Percentiles rank a stretch among this genome's conserved stretches.
Conservation (phyloP, 2,113 vertebrate species). For the Pogonocichla stellata region DNA sequence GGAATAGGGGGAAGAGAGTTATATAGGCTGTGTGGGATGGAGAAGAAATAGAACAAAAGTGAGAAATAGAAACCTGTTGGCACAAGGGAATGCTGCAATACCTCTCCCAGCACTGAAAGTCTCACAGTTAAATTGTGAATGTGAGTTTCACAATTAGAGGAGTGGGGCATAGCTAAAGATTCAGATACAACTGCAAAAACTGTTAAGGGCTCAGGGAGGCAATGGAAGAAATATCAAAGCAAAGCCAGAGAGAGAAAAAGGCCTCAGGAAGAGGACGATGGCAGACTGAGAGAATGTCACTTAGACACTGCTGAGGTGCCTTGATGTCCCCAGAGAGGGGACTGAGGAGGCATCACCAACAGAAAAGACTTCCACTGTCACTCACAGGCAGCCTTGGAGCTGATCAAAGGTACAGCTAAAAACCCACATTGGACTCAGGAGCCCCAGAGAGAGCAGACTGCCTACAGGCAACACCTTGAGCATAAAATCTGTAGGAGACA, state of each 20-base stretch:
- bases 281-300: background rate
- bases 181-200: background rate
- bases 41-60: background rate
- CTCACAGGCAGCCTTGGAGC: background rate
- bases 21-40: background rate
- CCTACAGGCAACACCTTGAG: background rate
- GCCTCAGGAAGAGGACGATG: background rate
- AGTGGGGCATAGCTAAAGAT: background rate
- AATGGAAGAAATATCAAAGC: slow-evolving; percentile 10
- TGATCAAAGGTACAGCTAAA: background rate
- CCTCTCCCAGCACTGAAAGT: background rate
- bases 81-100: background rate
- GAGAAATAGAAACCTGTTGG: background rate
- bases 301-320: background rate
- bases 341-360: background rate
- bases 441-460: background rate
- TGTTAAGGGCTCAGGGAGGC: background rate
- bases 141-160: background rate
- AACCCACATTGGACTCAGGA: background rate
- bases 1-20: background rate
- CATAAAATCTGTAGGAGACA: background rate
- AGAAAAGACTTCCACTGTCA: slow-evolving; percentile 10
- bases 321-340: background rate
- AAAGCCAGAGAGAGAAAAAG: background rate
- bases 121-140: background rate